phyloP scores from a whole-genome alignment of 2,113 vertebrate genomes.

The Poecile atricapillus region DNA sequence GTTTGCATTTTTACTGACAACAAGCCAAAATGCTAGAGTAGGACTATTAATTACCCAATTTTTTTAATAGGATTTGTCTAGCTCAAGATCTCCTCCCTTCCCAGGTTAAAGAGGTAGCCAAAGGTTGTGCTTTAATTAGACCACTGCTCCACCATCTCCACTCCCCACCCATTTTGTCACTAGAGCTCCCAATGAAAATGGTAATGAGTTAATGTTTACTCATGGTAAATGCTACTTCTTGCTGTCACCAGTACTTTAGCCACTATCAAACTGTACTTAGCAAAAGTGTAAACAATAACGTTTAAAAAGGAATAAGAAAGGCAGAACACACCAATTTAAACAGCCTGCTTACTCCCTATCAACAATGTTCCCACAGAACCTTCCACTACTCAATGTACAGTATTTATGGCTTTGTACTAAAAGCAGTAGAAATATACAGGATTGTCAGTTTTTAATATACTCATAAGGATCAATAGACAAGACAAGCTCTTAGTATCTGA shows the following conservation, averaged over 20 bases:
- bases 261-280: background rate
- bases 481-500: background rate
- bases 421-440: background rate
- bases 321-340: background rate
- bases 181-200: background rate
- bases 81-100: background rate
- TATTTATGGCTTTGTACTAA: background rate
- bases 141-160: background rate
- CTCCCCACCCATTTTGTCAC: background rate
- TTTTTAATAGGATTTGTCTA: background rate
- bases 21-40: background rate
- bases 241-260: background rate
- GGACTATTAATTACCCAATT: background rate
- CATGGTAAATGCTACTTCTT: background rate
- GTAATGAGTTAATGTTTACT: background rate
- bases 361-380: background rate
- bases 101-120: background rate
- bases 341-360: background rate
- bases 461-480: background rate
- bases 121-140: background rate
- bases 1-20: constrained; percentile 7
- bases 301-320: background rate
- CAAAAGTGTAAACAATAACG: background rate
- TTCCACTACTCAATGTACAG: background rate
- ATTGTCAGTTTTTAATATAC: background rate